Conservation (phyloP, 2,888 invertebrate genomes). For the Sarcophaga variegata region DNA sequence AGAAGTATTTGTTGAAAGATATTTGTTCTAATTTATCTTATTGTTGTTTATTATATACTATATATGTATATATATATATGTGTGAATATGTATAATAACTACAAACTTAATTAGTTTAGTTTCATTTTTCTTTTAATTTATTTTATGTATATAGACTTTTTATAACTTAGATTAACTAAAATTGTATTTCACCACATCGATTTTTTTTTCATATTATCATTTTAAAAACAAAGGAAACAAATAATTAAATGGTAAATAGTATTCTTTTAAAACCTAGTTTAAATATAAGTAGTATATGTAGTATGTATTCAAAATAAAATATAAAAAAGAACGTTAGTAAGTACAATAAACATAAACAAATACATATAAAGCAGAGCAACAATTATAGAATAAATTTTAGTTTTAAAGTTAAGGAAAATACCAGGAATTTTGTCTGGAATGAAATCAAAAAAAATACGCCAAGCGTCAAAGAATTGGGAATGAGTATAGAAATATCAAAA, state of each 20-base stretch:
- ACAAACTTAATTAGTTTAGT: conserved; percentile 7
- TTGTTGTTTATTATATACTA: conserved; percentile 45
- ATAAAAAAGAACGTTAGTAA: conserved; percentile 15
- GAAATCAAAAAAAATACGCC: conserved; percentile 7
- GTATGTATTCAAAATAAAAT: neutral
- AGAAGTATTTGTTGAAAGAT: conserved; percentile 43
- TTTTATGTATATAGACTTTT: conserved; percentile 49
- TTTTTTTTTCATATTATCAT: conserved; percentile 6
- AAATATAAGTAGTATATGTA: conserved; percentile 16
- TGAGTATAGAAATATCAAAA: neutral
- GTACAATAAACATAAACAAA: conserved; percentile 36
- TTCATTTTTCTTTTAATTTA: neutral
- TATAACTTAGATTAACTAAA: conserved; percentile 63
- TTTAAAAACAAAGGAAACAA: conserved; percentile 45
- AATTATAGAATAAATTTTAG: neutral
- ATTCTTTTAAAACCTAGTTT: conserved; percentile 39
- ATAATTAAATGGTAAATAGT: conserved; percentile 17
- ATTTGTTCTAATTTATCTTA: conserved; percentile 23
- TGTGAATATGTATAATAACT: conserved; percentile 32
- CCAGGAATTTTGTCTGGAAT: neutral
- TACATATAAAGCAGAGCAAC: neutral
- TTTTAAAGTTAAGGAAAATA: too few species aligned
- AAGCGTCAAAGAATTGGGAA: conserved; percentile 42
- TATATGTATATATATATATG: conserved; percentile 25
- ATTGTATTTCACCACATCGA: conserved; percentile 47